These are phyloP conservation scores for Myotis yumanensis DNA, from an alignment of 2,113 vertebrate genomes.

Conservation along the genomic window DNA sequence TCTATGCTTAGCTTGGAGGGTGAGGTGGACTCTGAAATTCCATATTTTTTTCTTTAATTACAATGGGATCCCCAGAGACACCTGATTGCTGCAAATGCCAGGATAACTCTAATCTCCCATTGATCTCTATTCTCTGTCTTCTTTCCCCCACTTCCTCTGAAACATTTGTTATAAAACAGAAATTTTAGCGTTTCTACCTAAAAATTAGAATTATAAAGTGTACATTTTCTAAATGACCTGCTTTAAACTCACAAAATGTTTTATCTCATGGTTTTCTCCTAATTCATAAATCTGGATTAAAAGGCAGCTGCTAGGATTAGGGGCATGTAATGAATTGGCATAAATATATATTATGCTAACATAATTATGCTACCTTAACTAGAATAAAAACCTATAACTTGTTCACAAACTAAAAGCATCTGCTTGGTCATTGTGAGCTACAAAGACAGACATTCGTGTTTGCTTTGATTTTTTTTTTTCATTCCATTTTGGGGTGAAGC, in stretches of 20 bases:
- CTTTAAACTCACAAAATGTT: constrained; percentile 75
- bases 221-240: constrained; percentile 67
- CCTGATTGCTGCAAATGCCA: neutral
- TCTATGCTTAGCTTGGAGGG: constrained; percentile 2
- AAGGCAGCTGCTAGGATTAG: constrained; percentile 70
- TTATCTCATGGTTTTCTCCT: constrained; percentile 73
- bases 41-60: neutral
- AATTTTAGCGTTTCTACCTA: constrained; percentile 75
- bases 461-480: neutral
- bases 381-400: constrained; percentile 37
- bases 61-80: constrained; percentile 22
- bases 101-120: constrained; percentile 7
- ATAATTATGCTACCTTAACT: neutral
- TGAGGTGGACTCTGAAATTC: neutral
- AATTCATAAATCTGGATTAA: constrained; percentile 78
- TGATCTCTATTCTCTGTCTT: neutral
- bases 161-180: constrained; percentile 61
- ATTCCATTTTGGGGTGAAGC: constrained; percentile 50
- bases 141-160: constrained; percentile 47
- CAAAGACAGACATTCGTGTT: neutral
- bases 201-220: constrained; percentile 80
- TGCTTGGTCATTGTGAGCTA: constrained; percentile 8
- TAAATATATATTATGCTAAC: constrained; percentile 29
- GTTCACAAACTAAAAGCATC: constrained; percentile 40
- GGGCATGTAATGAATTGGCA: constrained; percentile 64